These are phyloP conservation scores for Ellobius talpinus DNA, from an alignment of 2,113 vertebrate genomes.

Conservation along the genomic window DNA sequence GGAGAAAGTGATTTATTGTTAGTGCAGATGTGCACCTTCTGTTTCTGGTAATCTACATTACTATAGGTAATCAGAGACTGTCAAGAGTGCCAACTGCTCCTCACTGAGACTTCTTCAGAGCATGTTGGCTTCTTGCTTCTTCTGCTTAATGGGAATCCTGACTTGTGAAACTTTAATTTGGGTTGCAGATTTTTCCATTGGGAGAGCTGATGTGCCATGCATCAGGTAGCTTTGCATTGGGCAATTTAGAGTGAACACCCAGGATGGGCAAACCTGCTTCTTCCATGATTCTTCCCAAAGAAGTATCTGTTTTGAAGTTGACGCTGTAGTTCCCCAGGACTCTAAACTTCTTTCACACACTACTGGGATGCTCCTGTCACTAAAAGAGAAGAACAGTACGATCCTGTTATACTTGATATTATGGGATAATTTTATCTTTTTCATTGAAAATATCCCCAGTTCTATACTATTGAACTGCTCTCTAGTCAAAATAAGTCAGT, in stretches of 20 bases:
- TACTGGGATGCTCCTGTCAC: not conserved
- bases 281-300: not conserved
- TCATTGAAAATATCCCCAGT: not conserved
- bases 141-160: not conserved
- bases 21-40: not conserved
- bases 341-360: not conserved
- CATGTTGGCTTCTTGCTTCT: not conserved
- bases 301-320: not conserved
- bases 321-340: not conserved
- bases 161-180: not conserved
- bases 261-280: not conserved
- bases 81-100: not conserved
- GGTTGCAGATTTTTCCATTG: not conserved
- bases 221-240: not conserved
- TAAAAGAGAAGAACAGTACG: not conserved
- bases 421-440: not conserved
- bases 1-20: not conserved
- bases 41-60: not conserved
- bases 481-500: not conserved
- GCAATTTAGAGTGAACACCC: not conserved
- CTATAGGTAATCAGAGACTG: not conserved
- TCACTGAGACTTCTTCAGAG: not conserved
- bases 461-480: not conserved
- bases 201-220: not conserved
- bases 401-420: not conserved